Percentiles rank a stretch among this genome's conserved stretches.
These are phyloP conservation scores for Bombus huntii DNA, from an alignment of 1,140 invertebrate genomes.

Conservation along the genomic window DNA sequence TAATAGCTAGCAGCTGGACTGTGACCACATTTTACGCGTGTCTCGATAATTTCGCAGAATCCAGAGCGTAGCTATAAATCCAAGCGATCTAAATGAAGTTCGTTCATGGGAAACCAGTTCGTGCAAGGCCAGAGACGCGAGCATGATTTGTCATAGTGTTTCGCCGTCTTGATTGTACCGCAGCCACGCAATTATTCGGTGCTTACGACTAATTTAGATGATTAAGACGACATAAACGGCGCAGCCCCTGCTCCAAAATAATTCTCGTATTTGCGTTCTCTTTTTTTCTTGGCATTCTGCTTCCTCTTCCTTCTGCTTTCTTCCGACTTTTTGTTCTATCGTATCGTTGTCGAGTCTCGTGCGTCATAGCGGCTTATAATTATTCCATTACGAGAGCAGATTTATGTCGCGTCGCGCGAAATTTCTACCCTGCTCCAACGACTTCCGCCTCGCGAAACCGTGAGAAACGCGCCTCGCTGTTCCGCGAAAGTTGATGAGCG, in stretches of 20 bases:
- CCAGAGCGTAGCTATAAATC: conserved; percentile 73
- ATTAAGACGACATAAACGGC: conserved; percentile 50
- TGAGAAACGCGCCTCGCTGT: conserved; percentile 57
- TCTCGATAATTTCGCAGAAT: conserved; percentile 76
- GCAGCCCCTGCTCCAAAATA: conserved; percentile 40
- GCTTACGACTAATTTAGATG: conserved; percentile 74
- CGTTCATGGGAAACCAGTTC: conserved; percentile 73
- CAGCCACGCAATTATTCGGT: conserved; percentile 71
- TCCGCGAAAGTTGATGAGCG: conserved; percentile 1
- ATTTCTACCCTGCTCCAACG: conserved; percentile 49
- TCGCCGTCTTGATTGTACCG: conserved; percentile 70
- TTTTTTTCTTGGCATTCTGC: background rate
- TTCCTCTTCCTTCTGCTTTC: background rate
- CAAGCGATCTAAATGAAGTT: conserved; percentile 69
- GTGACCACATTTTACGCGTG: conserved; percentile 66
- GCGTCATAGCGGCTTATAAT: conserved; percentile 41
- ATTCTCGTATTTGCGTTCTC: conserved; percentile 22
- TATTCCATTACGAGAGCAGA: conserved; percentile 70
- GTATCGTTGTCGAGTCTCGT: background rate
- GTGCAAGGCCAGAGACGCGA: conserved; percentile 26
- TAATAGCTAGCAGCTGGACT: conserved; percentile 6
- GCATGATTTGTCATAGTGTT: conserved; percentile 76
- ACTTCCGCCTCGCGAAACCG: conserved; percentile 46
- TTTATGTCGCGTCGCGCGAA: conserved; percentile 70
- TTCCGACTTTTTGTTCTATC: background rate